Percentiles rank a stretch among this genome's conserved stretches.
These are phyloP conservation scores for Phylloscopus trochilus DNA, from an alignment of 2,113 vertebrate genomes.

Conservation along the genomic window DNA sequence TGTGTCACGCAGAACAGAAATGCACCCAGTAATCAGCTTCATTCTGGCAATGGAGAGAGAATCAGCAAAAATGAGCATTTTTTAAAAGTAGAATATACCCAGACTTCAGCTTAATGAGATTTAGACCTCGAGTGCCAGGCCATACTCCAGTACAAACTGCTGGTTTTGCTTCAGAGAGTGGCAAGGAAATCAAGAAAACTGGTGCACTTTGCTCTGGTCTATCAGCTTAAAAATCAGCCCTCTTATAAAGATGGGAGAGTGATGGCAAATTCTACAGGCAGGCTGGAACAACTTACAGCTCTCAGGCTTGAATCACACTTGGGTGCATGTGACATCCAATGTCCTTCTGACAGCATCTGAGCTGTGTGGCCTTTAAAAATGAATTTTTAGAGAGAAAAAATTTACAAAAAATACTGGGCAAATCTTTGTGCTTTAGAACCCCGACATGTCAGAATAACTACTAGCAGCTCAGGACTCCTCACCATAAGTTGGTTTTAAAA, in stretches of 20 bases:
- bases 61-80: not conserved
- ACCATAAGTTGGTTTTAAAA: not conserved
- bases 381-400: not conserved
- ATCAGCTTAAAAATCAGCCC: not conserved
- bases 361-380: not conserved
- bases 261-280: not conserved
- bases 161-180: not conserved
- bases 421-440: not conserved
- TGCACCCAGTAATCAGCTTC: not conserved
- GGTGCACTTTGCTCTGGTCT: not conserved
- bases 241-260: not conserved
- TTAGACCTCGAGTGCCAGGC: not conserved
- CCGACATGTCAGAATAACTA: rapidly evolving
- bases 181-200: not conserved
- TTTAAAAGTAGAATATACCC: not conserved
- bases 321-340: not conserved
- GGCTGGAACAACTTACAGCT: not conserved
- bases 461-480: not conserved
- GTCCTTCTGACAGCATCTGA: not conserved
- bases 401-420: not conserved
- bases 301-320: not conserved
- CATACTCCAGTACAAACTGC: not conserved
- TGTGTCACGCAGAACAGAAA: not conserved
- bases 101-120: not conserved
- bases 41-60: not conserved